These are phyloP conservation scores for Ylistrum balloti DNA, from an alignment of 1,140 invertebrate genomes.

Conservation along the genomic window DNA sequence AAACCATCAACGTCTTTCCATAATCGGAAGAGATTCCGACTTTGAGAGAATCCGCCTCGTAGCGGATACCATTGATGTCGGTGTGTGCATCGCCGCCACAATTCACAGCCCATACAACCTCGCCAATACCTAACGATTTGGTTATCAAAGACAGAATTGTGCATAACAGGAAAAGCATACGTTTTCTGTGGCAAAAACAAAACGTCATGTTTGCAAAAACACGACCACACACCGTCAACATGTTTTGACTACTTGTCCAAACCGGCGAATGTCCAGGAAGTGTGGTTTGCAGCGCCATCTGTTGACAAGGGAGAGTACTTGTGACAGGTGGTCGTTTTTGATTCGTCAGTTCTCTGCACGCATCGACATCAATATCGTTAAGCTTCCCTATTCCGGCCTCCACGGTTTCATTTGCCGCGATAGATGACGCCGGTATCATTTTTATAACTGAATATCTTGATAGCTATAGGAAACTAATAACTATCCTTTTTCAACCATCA, in stretches of 20 bases:
- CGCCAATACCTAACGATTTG: conserved; percentile 69
- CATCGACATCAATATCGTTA: neutral
- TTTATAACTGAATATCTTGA: too few species aligned
- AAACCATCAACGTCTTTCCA: conserved; percentile 81
- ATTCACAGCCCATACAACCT: conserved; percentile 82
- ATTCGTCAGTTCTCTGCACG: neutral
- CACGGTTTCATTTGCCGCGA: neutral
- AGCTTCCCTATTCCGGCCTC: neutral
- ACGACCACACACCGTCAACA: neutral
- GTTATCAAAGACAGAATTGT: conserved; percentile 53
- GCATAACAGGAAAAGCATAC: neutral
- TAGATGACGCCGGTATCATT: neutral
- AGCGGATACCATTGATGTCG: conserved; percentile 80
- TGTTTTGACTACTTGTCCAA: neutral
- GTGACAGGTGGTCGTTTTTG: neutral
- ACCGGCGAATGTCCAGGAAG: conserved; percentile 48
- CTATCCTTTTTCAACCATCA: too few species aligned
- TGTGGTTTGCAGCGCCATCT: conserved; percentile 39
- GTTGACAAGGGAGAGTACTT: conserved; percentile 31
- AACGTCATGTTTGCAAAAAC: conserved; percentile 43
- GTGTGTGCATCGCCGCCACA: conserved; percentile 81
- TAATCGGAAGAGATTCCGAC: conserved; percentile 80
- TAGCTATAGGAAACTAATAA: too few species aligned
- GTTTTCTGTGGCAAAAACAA: conserved; percentile 17
- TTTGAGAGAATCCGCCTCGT: conserved; percentile 76